Evolutionary conservation across 2,113 vertebrate genomes (phyloP).

Genomic region (Sander lucioperca): DNA sequence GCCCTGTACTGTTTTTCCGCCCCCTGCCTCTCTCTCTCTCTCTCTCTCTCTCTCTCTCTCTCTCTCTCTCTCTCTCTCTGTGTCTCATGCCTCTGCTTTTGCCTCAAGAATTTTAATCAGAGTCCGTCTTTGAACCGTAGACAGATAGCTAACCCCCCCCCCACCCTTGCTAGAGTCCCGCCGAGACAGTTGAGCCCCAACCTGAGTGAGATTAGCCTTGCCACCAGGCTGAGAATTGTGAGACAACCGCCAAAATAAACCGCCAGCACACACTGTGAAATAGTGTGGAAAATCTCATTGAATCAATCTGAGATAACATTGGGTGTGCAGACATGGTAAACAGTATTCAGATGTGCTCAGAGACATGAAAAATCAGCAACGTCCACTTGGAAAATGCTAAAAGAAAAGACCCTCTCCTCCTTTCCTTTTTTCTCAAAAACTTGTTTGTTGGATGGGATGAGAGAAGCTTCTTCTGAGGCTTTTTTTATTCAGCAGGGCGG

Average conservation of each 20-base stretch:
- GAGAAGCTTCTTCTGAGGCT: constrained; percentile 42
- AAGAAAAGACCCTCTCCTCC: background rate
- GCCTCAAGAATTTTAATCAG: constrained; percentile 80
- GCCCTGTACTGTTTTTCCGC: constrained; percentile 59
- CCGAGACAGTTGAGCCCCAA: constrained; percentile 65
- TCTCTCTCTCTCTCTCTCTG: constrained; percentile 17
- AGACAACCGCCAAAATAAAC: constrained; percentile 61
- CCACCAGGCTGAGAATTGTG: constrained; percentile 48
- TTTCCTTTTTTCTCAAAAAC: constrained; percentile 7
- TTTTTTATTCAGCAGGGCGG: constrained; percentile 34
- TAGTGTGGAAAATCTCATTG: constrained; percentile 77
- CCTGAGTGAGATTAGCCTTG: constrained; percentile 72
- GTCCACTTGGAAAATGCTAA: constrained; percentile 40
- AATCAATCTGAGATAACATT: constrained; percentile 58
- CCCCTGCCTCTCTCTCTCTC: background rate
- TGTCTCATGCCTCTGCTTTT: constrained; percentile 55
- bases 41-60: constrained; percentile 15
- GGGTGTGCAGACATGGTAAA: constrained; percentile 64
- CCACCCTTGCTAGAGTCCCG: constrained; percentile 43
- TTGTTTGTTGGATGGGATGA: constrained; percentile 50
- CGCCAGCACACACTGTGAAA: constrained; percentile 61
- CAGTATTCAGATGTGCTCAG: constrained; percentile 58
- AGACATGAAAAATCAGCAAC: constrained; percentile 59
- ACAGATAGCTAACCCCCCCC: constrained; percentile 48
- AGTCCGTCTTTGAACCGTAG: constrained; percentile 77